Base-by-base conservation (phyloP, 2,797 vertebrate species). In the Hirundo rustica region DNA sequence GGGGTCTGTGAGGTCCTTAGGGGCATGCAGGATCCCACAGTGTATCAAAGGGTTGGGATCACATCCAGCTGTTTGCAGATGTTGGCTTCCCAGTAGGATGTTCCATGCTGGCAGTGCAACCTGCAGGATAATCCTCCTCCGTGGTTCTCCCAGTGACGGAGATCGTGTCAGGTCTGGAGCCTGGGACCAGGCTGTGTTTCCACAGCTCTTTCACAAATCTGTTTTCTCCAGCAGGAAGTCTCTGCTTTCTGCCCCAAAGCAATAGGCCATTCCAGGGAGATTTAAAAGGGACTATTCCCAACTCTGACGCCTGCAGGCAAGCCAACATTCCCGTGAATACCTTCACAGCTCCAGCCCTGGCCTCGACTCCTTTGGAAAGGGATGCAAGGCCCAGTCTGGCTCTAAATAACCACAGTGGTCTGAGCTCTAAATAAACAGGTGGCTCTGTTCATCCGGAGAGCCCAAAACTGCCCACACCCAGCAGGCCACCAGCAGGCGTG, bases 191-290 rank as follows among this genome's bases (percentile, higher is more conserved):
- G 58, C 16, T 90, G 82, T 51, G 66, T 42, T 51, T 44, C 73
- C 67, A 60, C 3, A 13, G 86, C 73, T 85, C 58, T 27, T 57
- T 45, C 48, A 77, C 68, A 62, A 74, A 88, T 44, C 78, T 83
- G 16, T 85, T 82, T 85, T 47, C 83, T 95, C 86, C 2, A 2
- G 48, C 92, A 93, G 96, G n/a, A 94, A 68, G 89, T 34, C 54
- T 72, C 32, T 45, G 30, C 79, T 94, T 92, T 90, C 95, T 94
- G 93, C n/a, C 85, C 72, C 79, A 90, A 96, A 96, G 96, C 96
- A 96, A 96, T 95, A 96, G 90, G 13, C 92, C 89, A 95, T 61
- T 55, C 88, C 82, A 81, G 73, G 67, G 73, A 81, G 50, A 51
- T 84, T 84, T 89, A 16, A 84, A 92, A 75, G 85, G 72, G 85